These are phyloP conservation scores for Gonioctena quinquepunctata DNA, from an alignment of 1,140 invertebrate species.

Conservation along the genomic window DNA sequence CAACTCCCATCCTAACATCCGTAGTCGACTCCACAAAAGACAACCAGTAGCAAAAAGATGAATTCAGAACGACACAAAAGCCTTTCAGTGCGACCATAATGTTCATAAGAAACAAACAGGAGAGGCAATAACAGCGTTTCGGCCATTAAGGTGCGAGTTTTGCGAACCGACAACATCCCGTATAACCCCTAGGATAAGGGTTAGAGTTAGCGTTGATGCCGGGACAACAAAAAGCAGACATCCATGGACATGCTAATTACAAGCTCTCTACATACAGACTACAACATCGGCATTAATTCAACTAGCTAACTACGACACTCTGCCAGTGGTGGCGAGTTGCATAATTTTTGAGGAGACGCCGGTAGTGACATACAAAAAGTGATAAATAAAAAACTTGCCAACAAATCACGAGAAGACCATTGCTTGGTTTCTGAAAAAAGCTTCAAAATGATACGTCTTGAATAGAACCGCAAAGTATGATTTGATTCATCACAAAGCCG, in stretches of 20 bases:
- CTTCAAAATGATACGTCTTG: background rate
- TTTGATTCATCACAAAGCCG: no score
- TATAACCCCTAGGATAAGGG: constrained; percentile 41
- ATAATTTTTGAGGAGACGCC: no score
- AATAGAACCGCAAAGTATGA: no score
- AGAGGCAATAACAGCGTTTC: constrained; percentile 27
- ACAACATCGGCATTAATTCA: constrained; percentile 52
- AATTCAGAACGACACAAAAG: background rate
- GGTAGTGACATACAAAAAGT: no score
- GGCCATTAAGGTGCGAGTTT: constrained; percentile 29
- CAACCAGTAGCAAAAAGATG: background rate
- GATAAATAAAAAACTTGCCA: background rate
- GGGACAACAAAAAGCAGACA: constrained; percentile 45
- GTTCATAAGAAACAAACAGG: constrained; percentile 28
- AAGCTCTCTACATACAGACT: constrained; percentile 49
- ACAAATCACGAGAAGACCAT: background rate
- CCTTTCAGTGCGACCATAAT: constrained; percentile 18
- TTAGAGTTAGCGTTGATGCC: constrained; percentile 35
- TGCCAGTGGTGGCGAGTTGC: background rate
- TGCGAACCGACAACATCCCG: constrained; percentile 20
- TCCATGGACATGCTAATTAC: constrained; percentile 53
- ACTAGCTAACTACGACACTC: constrained; percentile 47
- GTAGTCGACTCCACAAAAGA: background rate
- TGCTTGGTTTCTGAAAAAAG: background rate
- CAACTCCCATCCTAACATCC: background rate